These are phyloP conservation scores for Bombylius discolor DNA, from an alignment of 2,888 invertebrate genomes.

Conservation along the genomic window DNA sequence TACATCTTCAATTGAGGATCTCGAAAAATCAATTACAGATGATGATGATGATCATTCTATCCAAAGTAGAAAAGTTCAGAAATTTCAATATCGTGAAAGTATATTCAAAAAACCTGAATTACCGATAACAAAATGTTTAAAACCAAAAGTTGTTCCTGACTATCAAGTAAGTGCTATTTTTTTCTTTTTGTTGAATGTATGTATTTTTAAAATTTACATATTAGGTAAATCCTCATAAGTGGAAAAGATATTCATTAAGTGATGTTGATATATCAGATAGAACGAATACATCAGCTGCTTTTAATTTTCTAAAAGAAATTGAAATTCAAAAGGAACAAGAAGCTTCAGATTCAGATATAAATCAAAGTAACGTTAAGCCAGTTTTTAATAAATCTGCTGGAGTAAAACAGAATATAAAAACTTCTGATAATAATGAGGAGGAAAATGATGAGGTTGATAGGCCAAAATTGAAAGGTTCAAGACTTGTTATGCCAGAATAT, in stretches of 20 bases:
- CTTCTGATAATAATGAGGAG: conserved; percentile 15
- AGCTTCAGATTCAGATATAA: conserved; percentile 18
- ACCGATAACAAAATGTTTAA: conserved; percentile 46
- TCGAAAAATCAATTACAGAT: conserved; percentile 1
- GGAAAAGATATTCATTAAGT: conserved; percentile 65
- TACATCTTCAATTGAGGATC: not conserved
- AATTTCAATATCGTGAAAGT: conserved; percentile 47
- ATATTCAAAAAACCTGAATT: conserved; percentile 64
- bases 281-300: conserved; percentile 63
- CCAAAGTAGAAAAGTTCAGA: conserved; percentile 16
- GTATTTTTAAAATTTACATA: conserved; percentile 24
- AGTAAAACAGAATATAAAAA: conserved; percentile 22
- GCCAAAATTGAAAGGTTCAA: conserved; percentile 49
- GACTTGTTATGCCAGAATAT: conserved; percentile 71
- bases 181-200: too few species aligned
- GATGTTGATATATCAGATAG: conserved; percentile 75
- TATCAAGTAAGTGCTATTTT: conserved; percentile 26
- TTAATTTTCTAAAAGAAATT: conserved; percentile 58
- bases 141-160: conserved; percentile 38
- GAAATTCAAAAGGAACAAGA: conserved; percentile 40
- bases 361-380: conserved; percentile 16
- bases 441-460: conserved; percentile 23
- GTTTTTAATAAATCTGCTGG: conserved; percentile 33
- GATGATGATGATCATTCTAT: conserved; percentile 15
- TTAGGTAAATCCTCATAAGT: conserved; percentile 65